Percentiles rank a stretch among this genome's conserved stretches.
These are phyloP conservation scores for Cryptophagus acutangulus DNA, from an alignment of 2,888 invertebrate genomes.

Conservation along the genomic window DNA sequence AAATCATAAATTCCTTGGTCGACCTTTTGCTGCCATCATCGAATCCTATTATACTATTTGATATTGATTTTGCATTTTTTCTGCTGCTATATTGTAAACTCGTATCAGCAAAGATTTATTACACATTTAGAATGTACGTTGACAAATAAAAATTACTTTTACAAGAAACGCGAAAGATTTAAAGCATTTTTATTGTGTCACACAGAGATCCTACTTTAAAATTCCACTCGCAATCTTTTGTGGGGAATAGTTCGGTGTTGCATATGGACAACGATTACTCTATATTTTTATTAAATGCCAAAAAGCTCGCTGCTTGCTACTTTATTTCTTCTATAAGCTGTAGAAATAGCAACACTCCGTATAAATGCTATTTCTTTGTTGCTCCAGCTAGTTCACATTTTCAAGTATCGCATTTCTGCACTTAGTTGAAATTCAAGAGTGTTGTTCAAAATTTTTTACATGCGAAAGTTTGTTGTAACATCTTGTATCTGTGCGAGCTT, in stretches of 20 bases:
- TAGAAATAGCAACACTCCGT: not conserved
- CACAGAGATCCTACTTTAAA: constrained; percentile 17
- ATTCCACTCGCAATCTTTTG: too few relatives aligned
- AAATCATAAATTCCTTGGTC: too few relatives aligned
- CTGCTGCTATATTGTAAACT: constrained; percentile 11
- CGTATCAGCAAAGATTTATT: constrained; percentile 26
- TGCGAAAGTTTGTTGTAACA: constrained; percentile 35
- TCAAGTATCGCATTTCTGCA: constrained; percentile 23
- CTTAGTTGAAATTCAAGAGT: constrained; percentile 34
- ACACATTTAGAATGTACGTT: constrained; percentile 19
- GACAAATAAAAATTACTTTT: constrained; percentile 29
- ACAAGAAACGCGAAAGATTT: constrained; percentile 20
- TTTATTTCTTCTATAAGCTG: not conserved
- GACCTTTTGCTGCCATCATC: too few relatives aligned
- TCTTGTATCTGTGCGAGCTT: constrained; percentile 34
- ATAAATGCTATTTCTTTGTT: not conserved
- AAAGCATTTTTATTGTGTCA: constrained; percentile 24
- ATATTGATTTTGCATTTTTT: not conserved
- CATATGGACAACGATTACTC: not conserved
- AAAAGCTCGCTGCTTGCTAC: too few relatives aligned
- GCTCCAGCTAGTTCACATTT: constrained; percentile 13
- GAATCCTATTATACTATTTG: too few relatives aligned
- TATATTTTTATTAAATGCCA: too few relatives aligned
- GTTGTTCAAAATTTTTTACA: constrained; percentile 37
- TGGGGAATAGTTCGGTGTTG: not conserved